Percentiles rank a stretch among this genome's conserved stretches.
phyloP scores from a whole-genome alignment of 2,797 vertebrate genomes.

The Falco naumanni region DNA sequence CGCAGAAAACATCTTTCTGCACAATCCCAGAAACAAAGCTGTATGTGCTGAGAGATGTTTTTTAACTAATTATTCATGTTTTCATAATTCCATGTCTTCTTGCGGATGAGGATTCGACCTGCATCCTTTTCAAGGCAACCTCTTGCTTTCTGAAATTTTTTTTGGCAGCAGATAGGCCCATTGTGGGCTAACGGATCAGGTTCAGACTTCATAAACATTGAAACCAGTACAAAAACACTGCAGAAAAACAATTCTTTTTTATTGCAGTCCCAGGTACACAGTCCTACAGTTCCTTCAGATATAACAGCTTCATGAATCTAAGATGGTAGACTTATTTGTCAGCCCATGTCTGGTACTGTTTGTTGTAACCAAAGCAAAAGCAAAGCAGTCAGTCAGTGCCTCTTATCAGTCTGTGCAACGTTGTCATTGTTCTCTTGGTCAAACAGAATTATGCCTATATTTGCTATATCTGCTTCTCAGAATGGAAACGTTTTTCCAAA shows the following conservation, averaged over 20 bases:
- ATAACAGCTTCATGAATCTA: neutral
- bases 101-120: neutral
- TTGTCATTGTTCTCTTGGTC: neutral
- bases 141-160: neutral
- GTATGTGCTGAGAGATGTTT: neutral
- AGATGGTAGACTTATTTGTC: neutral
- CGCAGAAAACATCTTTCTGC: neutral
- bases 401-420: neutral
- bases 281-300: neutral
- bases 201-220: neutral
- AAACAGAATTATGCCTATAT: neutral
- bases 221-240: neutral
- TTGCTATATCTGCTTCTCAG: neutral
- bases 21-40: neutral
- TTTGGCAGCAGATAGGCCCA: neutral
- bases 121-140: neutral
- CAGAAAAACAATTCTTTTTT: neutral
- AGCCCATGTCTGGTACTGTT: neutral
- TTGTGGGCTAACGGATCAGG: neutral
- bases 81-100: neutral
- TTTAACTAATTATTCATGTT: neutral
- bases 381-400: neutral
- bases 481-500: neutral
- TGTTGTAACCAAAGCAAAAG: neutral
- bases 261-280: neutral